Percentiles rank a stretch among this genome's conserved stretches.
Evolutionary conservation across 2,797 vertebrate species (phyloP).

Genomic region (Artibeus lituratus): DNA sequence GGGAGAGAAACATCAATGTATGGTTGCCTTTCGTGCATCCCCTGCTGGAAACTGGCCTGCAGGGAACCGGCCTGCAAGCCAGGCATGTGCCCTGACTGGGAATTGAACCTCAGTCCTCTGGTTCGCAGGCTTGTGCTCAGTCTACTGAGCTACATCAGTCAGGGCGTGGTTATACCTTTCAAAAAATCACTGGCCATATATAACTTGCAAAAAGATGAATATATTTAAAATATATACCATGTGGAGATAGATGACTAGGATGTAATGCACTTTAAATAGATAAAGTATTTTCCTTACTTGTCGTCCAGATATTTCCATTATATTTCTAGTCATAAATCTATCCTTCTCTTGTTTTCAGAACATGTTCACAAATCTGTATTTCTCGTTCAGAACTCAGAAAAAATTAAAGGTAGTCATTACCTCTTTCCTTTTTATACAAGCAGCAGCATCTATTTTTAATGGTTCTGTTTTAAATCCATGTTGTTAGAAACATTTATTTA

Average conservation of each 20-base stretch:
- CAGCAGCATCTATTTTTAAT: constrained; percentile 43
- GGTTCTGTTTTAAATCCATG: constrained; percentile 49
- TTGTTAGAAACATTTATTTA: constrained; percentile 62
- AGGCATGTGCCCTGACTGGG: too few relatives aligned
- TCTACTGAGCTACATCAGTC: too few relatives aligned
- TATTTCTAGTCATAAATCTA: background rate
- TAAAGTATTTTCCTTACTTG: background rate
- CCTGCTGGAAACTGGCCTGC: too few relatives aligned
- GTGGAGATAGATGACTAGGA: background rate
- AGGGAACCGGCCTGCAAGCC: too few relatives aligned
- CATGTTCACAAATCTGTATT: background rate
- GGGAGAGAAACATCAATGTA: too few relatives aligned
- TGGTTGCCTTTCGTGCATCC: too few relatives aligned
- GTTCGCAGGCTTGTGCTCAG: too few relatives aligned
- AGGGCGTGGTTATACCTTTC: background rate
- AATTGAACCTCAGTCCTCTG: too few relatives aligned
- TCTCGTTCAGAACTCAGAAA: constrained; percentile 34
- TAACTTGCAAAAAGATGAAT: background rate
- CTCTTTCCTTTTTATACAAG: background rate
- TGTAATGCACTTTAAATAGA: background rate
- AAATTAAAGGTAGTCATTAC: constrained; percentile 23
- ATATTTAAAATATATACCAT: background rate
- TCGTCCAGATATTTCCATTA: background rate
- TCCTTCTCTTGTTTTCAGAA: background rate
- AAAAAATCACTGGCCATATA: background rate